Percentiles rank a stretch among this genome's conserved stretches.
These are phyloP conservation scores for Lasioglossum calceatum DNA, from an alignment of 2,888 invertebrate species.

Conservation along the genomic window DNA sequence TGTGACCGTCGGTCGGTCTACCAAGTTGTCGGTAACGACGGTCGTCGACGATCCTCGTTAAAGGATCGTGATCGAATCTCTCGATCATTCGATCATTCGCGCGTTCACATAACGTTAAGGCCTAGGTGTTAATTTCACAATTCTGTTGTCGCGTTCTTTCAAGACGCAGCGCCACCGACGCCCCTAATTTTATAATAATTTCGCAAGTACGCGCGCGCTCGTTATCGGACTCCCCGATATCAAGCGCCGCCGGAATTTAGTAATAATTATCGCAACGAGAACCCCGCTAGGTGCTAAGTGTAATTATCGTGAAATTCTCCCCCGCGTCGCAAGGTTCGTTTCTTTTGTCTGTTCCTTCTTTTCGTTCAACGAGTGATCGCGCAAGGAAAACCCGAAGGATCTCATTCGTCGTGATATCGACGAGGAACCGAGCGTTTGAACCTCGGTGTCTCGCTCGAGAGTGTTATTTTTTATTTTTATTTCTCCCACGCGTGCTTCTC, in stretches of 20 bases:
- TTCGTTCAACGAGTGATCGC: slow-evolving; percentile 26
- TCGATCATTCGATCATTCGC: slow-evolving; percentile 7
- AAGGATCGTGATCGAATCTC: slow-evolving; percentile 30
- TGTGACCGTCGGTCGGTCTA: slow-evolving; percentile 54
- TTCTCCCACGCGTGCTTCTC: not conserved
- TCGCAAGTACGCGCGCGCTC: not conserved
- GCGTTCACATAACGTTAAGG: slow-evolving; percentile 50
- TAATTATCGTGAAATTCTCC: slow-evolving; percentile 56
- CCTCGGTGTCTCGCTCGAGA: slow-evolving; percentile 25
- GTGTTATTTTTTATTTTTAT: not conserved
- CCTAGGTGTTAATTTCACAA: slow-evolving; percentile 57
- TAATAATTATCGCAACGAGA: slow-evolving; percentile 54
- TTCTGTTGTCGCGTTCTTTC: slow-evolving; percentile 10
- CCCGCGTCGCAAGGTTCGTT: slow-evolving; percentile 31
- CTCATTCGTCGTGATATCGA: slow-evolving; percentile 58
- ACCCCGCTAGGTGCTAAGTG: slow-evolving; percentile 72
- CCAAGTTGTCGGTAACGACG: slow-evolving; percentile 12
- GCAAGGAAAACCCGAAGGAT: slow-evolving; percentile 57
- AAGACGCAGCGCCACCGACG: not conserved
- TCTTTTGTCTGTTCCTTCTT: not conserved
- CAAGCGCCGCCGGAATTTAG: slow-evolving; percentile 18
- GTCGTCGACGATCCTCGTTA: slow-evolving; percentile 22
- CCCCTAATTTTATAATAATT: not conserved
- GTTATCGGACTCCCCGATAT: not conserved
- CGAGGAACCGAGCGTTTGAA: slow-evolving; percentile 19